Percentiles rank a stretch among this genome's conserved stretches.
Evolutionary conservation across 1,140 invertebrate species (phyloP).

Genomic region (Tachypleus tridentatus): DNA sequence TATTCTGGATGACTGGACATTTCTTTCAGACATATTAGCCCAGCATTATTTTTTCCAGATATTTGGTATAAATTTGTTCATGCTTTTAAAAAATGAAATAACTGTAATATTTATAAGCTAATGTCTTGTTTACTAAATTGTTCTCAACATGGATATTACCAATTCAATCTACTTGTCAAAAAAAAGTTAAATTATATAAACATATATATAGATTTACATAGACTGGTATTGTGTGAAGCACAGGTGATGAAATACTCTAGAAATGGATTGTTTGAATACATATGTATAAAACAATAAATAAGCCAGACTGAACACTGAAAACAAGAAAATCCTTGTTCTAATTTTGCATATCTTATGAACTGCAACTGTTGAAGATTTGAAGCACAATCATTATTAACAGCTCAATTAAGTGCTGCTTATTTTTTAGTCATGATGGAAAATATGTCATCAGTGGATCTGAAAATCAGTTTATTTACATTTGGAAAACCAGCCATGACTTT

Average conservation of each 20-base stretch:
- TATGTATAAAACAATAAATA: neutral
- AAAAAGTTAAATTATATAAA: too few relatives aligned
- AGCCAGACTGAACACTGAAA: neutral
- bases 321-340: neutral
- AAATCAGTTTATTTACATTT: constrained; percentile 95
- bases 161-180: too few relatives aligned
- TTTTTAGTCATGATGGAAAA: constrained; percentile 76
- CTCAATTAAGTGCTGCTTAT: neutral
- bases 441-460: constrained; percentile 97
- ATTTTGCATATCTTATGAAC: neutral
- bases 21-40: too few relatives aligned
- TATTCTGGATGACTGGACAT: too few relatives aligned
- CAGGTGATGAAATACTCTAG: neutral
- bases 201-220: too few relatives aligned
- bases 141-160: too few relatives aligned
- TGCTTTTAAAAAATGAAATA: too few relatives aligned
- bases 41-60: too few relatives aligned
- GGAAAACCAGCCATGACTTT: constrained; percentile 91
- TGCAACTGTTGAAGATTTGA: neutral
- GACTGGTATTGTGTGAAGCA: neutral
- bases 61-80: too few relatives aligned
- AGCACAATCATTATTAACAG: constrained; percentile 1
- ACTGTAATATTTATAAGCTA: too few relatives aligned
- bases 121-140: too few relatives aligned
- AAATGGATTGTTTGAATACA: neutral